Evolutionary conservation across 1,140 invertebrate genomes (phyloP), one percentile per base, ranked within the genome.

Genomic region (Drosophila guanche): DNA sequence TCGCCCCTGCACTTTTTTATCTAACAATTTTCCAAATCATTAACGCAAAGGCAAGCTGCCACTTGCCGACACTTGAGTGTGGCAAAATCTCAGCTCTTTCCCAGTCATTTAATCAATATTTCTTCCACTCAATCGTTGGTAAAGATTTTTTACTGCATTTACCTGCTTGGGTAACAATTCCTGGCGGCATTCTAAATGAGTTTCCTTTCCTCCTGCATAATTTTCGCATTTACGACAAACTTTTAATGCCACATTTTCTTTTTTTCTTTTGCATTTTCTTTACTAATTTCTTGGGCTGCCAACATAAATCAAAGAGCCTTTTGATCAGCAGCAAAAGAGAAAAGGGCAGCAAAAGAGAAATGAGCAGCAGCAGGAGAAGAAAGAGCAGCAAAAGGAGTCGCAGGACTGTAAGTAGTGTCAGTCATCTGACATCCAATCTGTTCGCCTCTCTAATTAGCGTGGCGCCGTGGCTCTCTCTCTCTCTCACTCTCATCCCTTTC

Each of bases 301-400:
- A 75, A 88, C 83, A 88, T 88, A 88, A 88, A 88, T 88, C 84
- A 88, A 79, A 71, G 71, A 86, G 81, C 69, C 83, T 81, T 86
- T 84, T 85, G 79, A 84, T 85, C 83, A 85, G 77, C 81, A 75
- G 60, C 45, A 40, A 40, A 43, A 14, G 40, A 54, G 50, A 37
- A 8, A 22, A n/a, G 5, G 25, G 77, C 81, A 75, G 60, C 41
- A 40, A 40, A 43, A 14, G 40, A 48, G 43, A 37, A 8, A 22
- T 16, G 42, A 29, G 25, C 2, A 10, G 25, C 6, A 61, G n/a
- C n/a, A n/a, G n/a, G n/a, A n/a, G n/a, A n/a, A 48, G 43, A 37
- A 8, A 22, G 42, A 29, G 25, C 2, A 10, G 25, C 6, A 61
- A n/a, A 10, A 33, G 29, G 29, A 33, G 29, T 33, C 60, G 33